These are phyloP conservation scores for Mustela erminea DNA, from an alignment of 2,797 vertebrate genomes.

Conservation along the genomic window DNA sequence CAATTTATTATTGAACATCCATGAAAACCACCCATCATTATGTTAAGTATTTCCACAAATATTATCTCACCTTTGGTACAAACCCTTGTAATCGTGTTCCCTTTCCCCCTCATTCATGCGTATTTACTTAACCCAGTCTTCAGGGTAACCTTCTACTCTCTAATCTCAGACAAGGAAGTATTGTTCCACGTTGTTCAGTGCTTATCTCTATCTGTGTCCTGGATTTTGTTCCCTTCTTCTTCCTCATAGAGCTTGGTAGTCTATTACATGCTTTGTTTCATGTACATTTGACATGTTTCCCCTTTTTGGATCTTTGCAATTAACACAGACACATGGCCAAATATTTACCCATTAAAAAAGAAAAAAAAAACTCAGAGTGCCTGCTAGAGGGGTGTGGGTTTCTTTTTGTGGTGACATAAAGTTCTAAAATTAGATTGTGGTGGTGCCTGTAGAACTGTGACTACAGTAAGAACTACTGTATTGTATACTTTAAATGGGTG, in stretches of 20 bases:
- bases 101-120: background rate
- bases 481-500: background rate
- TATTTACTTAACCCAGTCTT: background rate
- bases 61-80: background rate
- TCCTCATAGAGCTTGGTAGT: background rate
- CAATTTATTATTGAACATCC: background rate
- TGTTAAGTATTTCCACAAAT: background rate
- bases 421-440: slow-evolving; percentile 27
- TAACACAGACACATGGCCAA: slow-evolving; percentile 37
- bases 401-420: slow-evolving; percentile 35
- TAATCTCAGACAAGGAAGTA: background rate
- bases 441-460: background rate
- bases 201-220: slow-evolving; percentile 41
- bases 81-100: background rate
- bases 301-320: slow-evolving; percentile 20
- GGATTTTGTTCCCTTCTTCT: slow-evolving; percentile 17
- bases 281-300: background rate
- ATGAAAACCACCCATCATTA: background rate
- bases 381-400: background rate
- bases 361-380: background rate
- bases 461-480: background rate
- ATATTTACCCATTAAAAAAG: background rate
- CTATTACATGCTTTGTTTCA: slow-evolving; percentile 4
- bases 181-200: background rate
- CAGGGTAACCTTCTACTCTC: background rate